Base-by-base conservation (phyloP, 2,888 invertebrate species). In the Epinotia brunnichana region DNA sequence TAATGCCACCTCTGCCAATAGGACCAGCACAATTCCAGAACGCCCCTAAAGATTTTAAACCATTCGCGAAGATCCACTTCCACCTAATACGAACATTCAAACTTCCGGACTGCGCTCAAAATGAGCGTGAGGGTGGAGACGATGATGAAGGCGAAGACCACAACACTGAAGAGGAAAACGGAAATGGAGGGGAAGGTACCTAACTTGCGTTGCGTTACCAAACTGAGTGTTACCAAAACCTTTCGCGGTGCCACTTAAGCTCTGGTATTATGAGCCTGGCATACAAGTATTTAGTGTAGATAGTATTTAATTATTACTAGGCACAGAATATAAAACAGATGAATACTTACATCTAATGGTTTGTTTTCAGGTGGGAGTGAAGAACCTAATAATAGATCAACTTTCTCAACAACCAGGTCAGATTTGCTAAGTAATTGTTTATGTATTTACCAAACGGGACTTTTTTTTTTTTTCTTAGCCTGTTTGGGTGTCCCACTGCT, bases 1-100 rank as follows among this genome's bases (percentile, higher is more conserved):
- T 91, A 2, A 87, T 87, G 24, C 92, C 92, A n/a, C 85, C 88
- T 1, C 88, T 89, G 69, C 86, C 90, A 0, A 91, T 93, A 70
- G 80, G 85, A 0, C 51, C 75, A 0, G 86, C 88, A 2, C 70
- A 89, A 59, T 78, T 80, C 19, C 80, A 82, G 1, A 79, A 81
- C 0, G 76, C 82, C n/a, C 76, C 82, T 0, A 83, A 83, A 48
- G 86, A 84, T 39, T 77, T 81, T 0, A 90, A 87, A 67, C 90
- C 92, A 0, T 92, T 92, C 62, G 92, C 92, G 0, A 87, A 85
- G 75, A 73, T 93, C 4, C 79, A 79, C 3, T 85, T 92, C 4
- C 79, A 83, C 9, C 81, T 91, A 0, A 83, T 92, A 56, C 78
- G 91, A 7, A 91, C 90, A 0, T 93, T 92, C 70, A 44, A 60